Base-by-base conservation (phyloP, 1,140 invertebrate genomes). In the Calosoma granatense region DNA sequence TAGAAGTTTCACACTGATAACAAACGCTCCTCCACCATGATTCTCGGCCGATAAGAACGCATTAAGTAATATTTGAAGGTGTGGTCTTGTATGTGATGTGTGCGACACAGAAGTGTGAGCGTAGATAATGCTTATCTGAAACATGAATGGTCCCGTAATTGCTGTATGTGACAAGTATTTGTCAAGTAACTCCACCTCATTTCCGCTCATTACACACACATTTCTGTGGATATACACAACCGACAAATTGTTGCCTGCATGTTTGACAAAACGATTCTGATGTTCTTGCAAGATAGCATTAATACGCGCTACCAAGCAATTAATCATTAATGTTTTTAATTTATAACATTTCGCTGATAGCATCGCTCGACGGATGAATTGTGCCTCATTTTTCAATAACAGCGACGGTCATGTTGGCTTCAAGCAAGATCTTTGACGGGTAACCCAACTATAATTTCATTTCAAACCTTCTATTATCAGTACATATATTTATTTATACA, bases 271-370 rank as follows among this genome's bases (percentile, higher is more conserved):
- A 47, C 41, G 41, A 12, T 47, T 47, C 41, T 17, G 41, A 47
- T 47, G 41, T 17, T 4, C 9, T 3, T 47, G 26, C 3, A 47
- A 9, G 41, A 47, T 47, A 47, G 15, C 15, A 17, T 47, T 47
- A 9, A 47, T 47, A 47, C 41, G 41, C 41, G 4, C 41, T 12
- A 47, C 41, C 41, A 4, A 17, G 17, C 41, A 47, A 47, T 47
- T 47, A 47, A 9, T 47, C 41, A 47, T 47, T 47, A 47, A 47
- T 47, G 41, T 47, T 47, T 47, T 47, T 17, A 47, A 47, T 47
- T 47, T 47, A 47, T 47, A 47, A 47, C 15, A 17, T 47, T 47
- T 17, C 41, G 41, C 41, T 47, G 41, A 47, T 47, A 47, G 26
- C 26, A 6, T 6, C 14, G 6, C 14, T 14, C 14, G 26, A 30